Conservation (phyloP, 2,888 invertebrate species). For the Amphipyra tragopoginis region DNA sequence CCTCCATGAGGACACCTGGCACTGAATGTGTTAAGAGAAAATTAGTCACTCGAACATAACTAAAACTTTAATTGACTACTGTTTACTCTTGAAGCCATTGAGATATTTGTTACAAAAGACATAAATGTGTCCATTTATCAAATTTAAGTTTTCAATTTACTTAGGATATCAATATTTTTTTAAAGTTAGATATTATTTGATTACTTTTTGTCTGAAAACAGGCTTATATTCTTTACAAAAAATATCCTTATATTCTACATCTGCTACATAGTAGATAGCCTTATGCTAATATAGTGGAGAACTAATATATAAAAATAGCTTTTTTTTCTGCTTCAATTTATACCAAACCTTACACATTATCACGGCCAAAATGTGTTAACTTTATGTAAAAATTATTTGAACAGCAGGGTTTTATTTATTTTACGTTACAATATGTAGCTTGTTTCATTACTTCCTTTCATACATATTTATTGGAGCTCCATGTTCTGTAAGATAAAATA, state of each 20-base stretch:
- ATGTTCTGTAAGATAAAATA: constrained; percentile 37
- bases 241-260: constrained; percentile 47
- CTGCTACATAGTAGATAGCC: constrained; percentile 21
- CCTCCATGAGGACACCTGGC: no score
- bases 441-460: constrained; percentile 22
- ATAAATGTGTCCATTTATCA: no score
- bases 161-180: not conserved
- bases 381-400: constrained; percentile 37
- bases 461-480: constrained; percentile 4
- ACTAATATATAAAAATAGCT: constrained; percentile 37
- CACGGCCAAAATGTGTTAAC: constrained; percentile 19
- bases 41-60: no score
- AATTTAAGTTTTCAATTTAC: no score
- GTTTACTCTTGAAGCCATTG: no score
- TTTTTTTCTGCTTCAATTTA: constrained; percentile 8
- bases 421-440: constrained; percentile 9
- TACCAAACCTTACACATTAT: constrained; percentile 11
- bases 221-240: constrained; percentile 30
- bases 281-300: constrained; percentile 14
- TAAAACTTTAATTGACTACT: no score
- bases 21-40: no score
- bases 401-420: constrained; percentile 34
- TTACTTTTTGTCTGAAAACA: constrained; percentile 22
- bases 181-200: no score
- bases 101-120: no score